Evolutionary conservation across 2,113 vertebrate genomes (phyloP), one percentile per base, ranked within the genome.

Genomic region (Elanoides forficatus): DNA sequence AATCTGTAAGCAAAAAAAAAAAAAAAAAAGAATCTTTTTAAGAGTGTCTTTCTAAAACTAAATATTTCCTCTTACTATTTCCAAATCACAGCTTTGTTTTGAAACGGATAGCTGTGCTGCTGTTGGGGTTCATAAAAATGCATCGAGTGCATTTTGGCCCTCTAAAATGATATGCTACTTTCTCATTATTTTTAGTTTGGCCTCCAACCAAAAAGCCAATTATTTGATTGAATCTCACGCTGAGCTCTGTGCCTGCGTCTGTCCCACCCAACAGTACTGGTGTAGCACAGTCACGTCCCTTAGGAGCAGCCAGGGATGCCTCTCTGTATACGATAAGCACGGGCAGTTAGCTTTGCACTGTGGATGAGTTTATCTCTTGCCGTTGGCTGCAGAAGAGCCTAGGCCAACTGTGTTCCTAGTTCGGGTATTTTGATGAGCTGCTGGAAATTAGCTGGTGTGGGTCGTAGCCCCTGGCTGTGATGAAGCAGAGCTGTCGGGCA

Each of bases 301-400:
- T 4, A 11, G 67, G 42, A 86, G 52, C 67, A 55, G 78, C n/a
- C 36, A 15, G 75, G 43, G 67, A 5, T 7, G 36, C 62, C 30
- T 66, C 32, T 45, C 8, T 0, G 0, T 10, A 1, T 2, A 1
- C 30, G 40, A 9, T 4, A 27, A 32, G 34, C 63, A 15, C 0
- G 0, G 71, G 56, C 71, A 26, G 18, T 1, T 17, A 5, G 4
- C 59, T 53, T 29, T 10, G 73, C 4, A 3, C 68, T 22, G 14
- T 1, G n/a, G n/a, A 4, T 10, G 43, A 29, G 15, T 16, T 83
- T 15, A 3, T 81, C 53, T 68, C 70, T 59, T 11, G 14, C 21
- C 0, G 4, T 11, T 27, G 52, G 45, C 63, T 6, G 40, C 52
- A 63, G 52, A 62, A 32, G 8, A 55, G 52, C 79, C 47, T 19